Conservation (phyloP, 2,113 vertebrate species). For the Mellivora capensis region DNA sequence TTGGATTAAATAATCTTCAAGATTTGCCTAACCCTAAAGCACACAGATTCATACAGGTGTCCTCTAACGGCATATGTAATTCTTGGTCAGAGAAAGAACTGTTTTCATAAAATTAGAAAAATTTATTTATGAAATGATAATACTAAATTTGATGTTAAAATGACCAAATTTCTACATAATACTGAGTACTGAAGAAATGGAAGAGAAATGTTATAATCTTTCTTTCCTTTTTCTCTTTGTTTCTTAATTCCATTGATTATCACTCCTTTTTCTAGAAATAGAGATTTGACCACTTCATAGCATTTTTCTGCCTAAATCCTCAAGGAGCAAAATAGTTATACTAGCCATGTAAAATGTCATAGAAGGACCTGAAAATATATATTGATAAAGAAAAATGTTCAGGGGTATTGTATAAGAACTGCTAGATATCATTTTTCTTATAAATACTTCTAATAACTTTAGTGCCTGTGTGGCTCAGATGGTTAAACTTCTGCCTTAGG, state of each 20-base stretch:
- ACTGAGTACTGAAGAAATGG: background rate
- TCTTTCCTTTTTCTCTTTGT: background rate
- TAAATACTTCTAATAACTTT: background rate
- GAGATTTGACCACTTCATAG: background rate
- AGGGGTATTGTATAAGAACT: background rate
- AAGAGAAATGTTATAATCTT: background rate
- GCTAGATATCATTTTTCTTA: background rate
- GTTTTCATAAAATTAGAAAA: background rate
- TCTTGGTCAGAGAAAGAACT: background rate
- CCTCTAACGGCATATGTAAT: accelerated
- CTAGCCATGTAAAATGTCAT: background rate
- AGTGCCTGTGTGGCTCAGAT: no score
- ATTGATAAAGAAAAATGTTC: background rate
- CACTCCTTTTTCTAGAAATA: background rate
- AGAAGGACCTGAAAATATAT: background rate
- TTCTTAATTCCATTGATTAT: background rate
- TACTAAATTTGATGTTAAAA: background rate
- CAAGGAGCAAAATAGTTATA: background rate
- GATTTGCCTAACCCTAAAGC: no score
- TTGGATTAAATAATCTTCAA: background rate
- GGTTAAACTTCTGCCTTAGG: no score
- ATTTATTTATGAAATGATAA: background rate
- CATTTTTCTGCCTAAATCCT: background rate
- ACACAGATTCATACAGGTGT: background rate
- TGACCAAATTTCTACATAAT: background rate